Base-by-base conservation (phyloP, 2,113 vertebrate species). In the Parus major region DNA sequence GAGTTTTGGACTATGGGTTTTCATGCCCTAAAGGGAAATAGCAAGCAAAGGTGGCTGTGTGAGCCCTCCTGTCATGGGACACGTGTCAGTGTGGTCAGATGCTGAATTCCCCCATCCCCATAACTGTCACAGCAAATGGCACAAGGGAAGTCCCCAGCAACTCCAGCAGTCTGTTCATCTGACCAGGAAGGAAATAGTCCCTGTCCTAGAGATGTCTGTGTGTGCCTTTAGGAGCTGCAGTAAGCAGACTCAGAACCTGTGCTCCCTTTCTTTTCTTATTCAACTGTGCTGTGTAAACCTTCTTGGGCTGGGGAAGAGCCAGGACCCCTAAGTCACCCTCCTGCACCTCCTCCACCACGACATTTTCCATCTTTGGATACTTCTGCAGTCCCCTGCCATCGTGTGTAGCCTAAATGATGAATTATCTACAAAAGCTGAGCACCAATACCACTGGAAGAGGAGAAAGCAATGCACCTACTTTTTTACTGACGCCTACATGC, bases 61-160 rank as follows among this genome's bases (percentile, higher is more conserved):
- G 56, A 82, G 29, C 33, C 33, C 49, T 88, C 8, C 28, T 50
- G 14, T 5, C 0, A 0, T 49, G 44, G 22, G 35, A 29, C 7
- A 2, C 4, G 19, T 21, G 64, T 50, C 2, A 1, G 3, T n/a
- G 11, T 11, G 22, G 9, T 83, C 55, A 76, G 46, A 7, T 53
- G 53, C 36, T 49, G 6, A 23, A 27, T 63, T 73, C 11, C 11
- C 17, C 46, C 12, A 21, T 53, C n/a, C 61, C 76, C 15, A 31
- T 39, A 53, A 31, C 27, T 52, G 21, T 44, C 3, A 0, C 42
- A 75, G 52, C 7, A 88, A 44, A 25, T 65, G 59, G 29, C 2
- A 1, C 36, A 72, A 56, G 19, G 33, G 2, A 68, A 60, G n/a
- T 20, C 71, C 41, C 44, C 9, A 25, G 2, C 60, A 82, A 29